Evolutionary conservation across 1,140 invertebrate genomes (phyloP).

Genomic region (Goniozus legneri): DNA sequence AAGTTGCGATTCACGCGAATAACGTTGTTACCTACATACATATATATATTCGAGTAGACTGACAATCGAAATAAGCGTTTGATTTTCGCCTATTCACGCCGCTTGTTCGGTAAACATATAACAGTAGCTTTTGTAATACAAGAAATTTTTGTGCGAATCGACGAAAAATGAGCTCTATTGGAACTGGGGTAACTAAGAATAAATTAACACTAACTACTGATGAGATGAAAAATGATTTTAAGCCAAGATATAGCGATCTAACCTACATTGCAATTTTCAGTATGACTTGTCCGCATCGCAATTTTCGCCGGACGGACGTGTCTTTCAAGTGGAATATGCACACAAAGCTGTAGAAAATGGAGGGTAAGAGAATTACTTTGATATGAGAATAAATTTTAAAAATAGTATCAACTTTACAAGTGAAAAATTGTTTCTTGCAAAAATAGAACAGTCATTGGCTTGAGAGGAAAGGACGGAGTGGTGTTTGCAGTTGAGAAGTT

Average conservation of each 20-base stretch:
- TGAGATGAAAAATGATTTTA: conserved; percentile 13
- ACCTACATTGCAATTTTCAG: conserved; percentile 58
- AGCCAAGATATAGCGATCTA: conserved; percentile 15
- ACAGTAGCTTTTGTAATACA: conserved; percentile 15
- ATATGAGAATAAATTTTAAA: conserved; percentile 6
- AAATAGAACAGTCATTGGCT: conserved; percentile 83
- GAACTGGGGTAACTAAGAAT: conserved; percentile 78
- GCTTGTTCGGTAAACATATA: conserved; percentile 6
- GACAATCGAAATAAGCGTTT: conserved; percentile 17
- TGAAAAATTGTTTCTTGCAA: conserved; percentile 3
- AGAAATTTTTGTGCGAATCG: not conserved
- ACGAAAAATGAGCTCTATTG: conserved; percentile 87
- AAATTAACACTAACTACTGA: conserved; percentile 9
- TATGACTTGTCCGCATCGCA: conserved; percentile 99
- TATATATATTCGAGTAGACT: not conserved
- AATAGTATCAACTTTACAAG: not conserved
- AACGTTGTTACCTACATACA: not conserved
- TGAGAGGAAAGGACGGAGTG: conserved; percentile 93
- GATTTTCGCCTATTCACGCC: conserved; percentile 29
- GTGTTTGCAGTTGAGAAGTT: conserved; percentile 98
- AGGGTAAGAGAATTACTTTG: conserved; percentile 64
- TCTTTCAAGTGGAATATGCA: conserved; percentile 99
- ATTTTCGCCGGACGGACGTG: conserved; percentile 97
- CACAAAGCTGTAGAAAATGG: conserved; percentile 99
- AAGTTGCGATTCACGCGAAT: too few relatives aligned